phyloP scores from a whole-genome alignment of 2,113 vertebrate genomes.

The Brevimyrus niger region DNA sequence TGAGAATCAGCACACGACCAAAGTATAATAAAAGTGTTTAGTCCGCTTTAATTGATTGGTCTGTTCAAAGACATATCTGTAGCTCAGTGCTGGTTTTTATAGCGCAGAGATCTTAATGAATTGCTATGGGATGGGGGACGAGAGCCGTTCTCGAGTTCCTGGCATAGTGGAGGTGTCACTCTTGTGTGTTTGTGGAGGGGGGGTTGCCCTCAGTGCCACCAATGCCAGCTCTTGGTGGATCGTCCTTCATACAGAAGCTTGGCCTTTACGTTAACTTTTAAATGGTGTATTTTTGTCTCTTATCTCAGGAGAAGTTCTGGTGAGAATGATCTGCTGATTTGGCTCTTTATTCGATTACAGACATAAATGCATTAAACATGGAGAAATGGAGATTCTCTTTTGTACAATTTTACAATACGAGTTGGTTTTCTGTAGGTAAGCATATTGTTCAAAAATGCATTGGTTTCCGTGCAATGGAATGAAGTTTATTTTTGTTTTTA shows the following conservation, averaged over 20 bases:
- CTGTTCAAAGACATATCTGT: background rate
- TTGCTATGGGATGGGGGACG: background rate
- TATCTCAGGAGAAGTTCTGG: background rate
- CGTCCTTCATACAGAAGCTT: background rate
- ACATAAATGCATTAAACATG: background rate
- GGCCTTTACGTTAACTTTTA: background rate
- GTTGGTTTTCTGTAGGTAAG: background rate
- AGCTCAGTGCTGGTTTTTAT: background rate
- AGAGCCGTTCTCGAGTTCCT: background rate
- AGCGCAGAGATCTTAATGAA: background rate
- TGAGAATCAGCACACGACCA: background rate
- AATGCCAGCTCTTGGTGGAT: background rate
- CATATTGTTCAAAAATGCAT: background rate
- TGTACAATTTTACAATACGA: background rate
- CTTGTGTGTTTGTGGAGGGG: background rate
- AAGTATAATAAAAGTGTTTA: background rate
- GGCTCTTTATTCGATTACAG: background rate
- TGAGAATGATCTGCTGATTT: background rate
- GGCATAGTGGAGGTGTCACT: background rate
- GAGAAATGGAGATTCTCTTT: background rate
- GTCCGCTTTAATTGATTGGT: background rate
- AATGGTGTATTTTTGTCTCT: background rate
- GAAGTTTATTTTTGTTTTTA: background rate
- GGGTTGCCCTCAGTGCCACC: background rate
- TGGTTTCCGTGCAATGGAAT: background rate